These are phyloP conservation scores for Lypha dubia DNA, from an alignment of 2,888 invertebrate species.

Conservation along the genomic window DNA sequence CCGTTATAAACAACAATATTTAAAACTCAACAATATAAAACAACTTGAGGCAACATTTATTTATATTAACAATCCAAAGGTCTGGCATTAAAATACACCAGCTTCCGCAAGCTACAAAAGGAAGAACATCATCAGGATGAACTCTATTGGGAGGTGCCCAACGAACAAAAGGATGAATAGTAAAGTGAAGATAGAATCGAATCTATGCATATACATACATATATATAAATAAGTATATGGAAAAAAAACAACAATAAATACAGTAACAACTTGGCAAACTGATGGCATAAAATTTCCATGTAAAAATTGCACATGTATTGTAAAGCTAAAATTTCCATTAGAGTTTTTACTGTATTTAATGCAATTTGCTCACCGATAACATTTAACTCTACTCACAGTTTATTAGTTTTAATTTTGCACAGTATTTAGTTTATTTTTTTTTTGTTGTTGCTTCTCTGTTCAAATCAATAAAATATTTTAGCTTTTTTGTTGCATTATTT, in stretches of 20 bases:
- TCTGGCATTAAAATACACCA: conserved; percentile 83
- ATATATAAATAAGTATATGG: conserved; percentile 11
- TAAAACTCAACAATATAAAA: conserved; percentile 16
- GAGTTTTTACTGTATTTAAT: conserved; percentile 55
- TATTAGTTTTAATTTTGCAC: conserved; percentile 65
- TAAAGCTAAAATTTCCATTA: background rate
- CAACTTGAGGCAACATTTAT: conserved; percentile 46
- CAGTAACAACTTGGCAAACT: conserved; percentile 32
- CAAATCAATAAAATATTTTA: conserved; percentile 58
- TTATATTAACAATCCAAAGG: conserved; percentile 80
- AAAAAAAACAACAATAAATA: conserved; percentile 13
- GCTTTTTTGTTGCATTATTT: conserved; percentile 37
- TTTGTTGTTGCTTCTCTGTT: conserved; percentile 12
- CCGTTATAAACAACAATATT: conserved; percentile 52
- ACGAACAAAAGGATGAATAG: conserved; percentile 82
- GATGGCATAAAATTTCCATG: background rate
- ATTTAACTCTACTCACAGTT: conserved; percentile 49
- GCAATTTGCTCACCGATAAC: conserved; percentile 53
- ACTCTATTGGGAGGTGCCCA: conserved; percentile 87
- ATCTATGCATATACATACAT: conserved; percentile 22
- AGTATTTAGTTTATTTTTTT: conserved; percentile 47
- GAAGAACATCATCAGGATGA: conserved; percentile 87
- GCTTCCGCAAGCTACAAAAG: conserved; percentile 84
- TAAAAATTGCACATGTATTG: background rate
- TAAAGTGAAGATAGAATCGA: conserved; percentile 77